Evolutionary conservation across 1,140 invertebrate species (phyloP), one percentile per base, ranked within the genome.

Genomic region (Drosophila sucinea): DNA sequence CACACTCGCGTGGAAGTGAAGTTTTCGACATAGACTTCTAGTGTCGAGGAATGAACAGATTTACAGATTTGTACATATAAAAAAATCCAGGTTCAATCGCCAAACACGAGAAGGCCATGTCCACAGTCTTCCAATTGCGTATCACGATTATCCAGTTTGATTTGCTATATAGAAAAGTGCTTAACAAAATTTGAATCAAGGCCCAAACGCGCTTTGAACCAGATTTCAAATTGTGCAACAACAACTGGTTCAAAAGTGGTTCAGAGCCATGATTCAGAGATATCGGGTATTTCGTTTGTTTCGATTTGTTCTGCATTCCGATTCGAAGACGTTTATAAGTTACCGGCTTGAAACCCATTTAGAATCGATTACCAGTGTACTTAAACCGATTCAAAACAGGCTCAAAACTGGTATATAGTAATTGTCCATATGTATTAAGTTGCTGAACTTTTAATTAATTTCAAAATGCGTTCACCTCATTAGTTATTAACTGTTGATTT

Each of bases 11-110:
- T 23, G 23, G 8, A 27, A 51, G 1, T 32, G 63, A 5, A 17
- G 64, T 6, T 41, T 47, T 10, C 33, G 58, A 55, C 56, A 25
- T 35, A 67, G 66, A 84, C 81, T 84, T 63, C 54, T 73, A 55
- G 77, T 77, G 81, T 85, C 57, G 81, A 85, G 70, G 64, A 85
- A 68, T 84, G 81, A 84, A 84, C 81, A 84, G 81, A 85, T 84
- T 83, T 79, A 41, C 11, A 11, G 7, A 38, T 41, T 56, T 5
- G 7, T 67, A 60, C 54, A 29, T 35, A 33, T 25, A 7, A 33
- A 32, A 67, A 68, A 83, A 84, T 80, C 81, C 27, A 40, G 56
- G 73, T 67, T 83, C 81, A 83, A 64, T 61, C 81, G 35, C 74
- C 81, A 66, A 81, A 67, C 81, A 80, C 81, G 40, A 77, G 63